These are phyloP conservation scores for Microhierax caerulescens DNA, from an alignment of 2,797 vertebrate species.

Conservation along the genomic window DNA sequence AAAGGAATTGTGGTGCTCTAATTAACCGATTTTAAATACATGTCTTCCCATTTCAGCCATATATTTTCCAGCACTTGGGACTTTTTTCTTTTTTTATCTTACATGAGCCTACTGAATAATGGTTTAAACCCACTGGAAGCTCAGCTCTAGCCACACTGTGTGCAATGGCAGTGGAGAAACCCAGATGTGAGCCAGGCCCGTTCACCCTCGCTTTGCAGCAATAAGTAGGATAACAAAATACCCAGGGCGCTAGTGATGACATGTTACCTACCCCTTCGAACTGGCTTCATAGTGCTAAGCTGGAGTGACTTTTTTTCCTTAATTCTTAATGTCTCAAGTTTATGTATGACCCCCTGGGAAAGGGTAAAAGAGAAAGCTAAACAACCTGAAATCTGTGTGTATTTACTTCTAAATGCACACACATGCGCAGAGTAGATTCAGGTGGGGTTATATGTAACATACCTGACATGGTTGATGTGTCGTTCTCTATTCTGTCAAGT, in stretches of 20 bases:
- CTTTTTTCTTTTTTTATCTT: neutral
- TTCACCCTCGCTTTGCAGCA: neutral
- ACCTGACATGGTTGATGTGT: neutral
- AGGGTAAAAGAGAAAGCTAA: neutral
- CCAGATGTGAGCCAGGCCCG: neutral
- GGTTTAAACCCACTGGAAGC: neutral
- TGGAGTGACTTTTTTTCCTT: neutral
- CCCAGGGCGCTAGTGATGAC: fast-evolving
- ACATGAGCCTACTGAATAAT: neutral
- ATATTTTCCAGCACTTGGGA: neutral
- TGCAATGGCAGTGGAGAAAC: neutral
- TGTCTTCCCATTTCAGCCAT: neutral
- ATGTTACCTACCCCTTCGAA: neutral
- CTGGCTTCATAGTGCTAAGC: neutral
- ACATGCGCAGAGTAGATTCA: neutral
- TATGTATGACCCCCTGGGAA: neutral
- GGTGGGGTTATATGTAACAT: neutral
- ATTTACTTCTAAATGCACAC: neutral
- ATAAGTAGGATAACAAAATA: neutral
- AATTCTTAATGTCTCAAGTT: neutral
- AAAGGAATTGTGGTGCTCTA: neutral
- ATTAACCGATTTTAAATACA: neutral
- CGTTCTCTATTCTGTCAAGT: neutral
- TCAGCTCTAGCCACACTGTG: neutral
- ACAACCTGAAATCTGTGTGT: neutral